Evolutionary conservation across 2,797 vertebrate species (phyloP), one percentile per base, ranked within the genome.

Genomic region (Scleropages formosus): DNA sequence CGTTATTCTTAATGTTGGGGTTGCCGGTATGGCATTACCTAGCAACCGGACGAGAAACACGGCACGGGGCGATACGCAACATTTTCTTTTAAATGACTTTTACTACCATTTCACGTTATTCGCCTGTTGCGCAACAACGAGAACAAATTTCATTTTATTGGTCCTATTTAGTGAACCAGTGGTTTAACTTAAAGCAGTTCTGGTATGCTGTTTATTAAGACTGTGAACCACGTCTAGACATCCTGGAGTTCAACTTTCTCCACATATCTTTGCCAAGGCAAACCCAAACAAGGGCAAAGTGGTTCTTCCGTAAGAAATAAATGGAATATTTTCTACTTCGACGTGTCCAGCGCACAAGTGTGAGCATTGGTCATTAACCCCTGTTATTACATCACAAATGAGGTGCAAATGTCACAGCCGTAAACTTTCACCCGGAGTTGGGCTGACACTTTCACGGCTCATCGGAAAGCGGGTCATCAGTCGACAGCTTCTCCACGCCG

Each of bases 41-140:
- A 75, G 65, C 65, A 75, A 74, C 61, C 27, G 73, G 72, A 47
- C 59, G 47, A 63, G 72, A 63, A 63, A 74, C 51, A 24, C 22
- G 63, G 75, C 47, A 22, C 51, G 12, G 20, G 18, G 13, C 20
- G n/a, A 31, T 13, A 58, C n/a, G 24, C 53, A 62, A 26, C 60
- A 27, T 61, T 67, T 58, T 64, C 62, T 49, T 44, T 75, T 39
- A 44, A 75, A 68, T 15, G 39, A 22, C 27, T 69, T 69, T 75
- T 26, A 49, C 39, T 16, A 44, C 66, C 39, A 27, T 11, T 44
- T 27, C 18, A 10, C 11, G 51, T 27, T 49, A 66, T 44, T 60
- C 58, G 12, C 44, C 39, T 10, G 24, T 47, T 22, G 56, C 20
- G 22, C 65, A 31, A 60, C 13, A 47, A 11, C 16, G 27, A 53